phyloP scores from a whole-genome alignment of 2,797 vertebrate genomes.

The Eospalax fontanierii region DNA sequence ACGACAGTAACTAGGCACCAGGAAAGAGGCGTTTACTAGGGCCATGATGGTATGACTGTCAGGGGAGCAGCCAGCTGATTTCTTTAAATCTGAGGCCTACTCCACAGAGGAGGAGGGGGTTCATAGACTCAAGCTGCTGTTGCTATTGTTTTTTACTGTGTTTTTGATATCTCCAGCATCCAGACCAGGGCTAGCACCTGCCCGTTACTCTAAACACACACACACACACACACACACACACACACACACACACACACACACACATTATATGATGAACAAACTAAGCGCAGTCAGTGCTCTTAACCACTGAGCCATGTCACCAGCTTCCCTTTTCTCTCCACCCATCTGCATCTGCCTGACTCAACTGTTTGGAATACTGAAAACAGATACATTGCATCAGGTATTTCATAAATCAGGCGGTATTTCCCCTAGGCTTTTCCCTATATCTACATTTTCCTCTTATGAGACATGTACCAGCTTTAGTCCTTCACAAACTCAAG shows the following conservation, averaged over 20 bases:
- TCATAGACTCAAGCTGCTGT: not conserved
- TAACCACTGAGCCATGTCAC: no score
- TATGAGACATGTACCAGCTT: conserved; percentile 20
- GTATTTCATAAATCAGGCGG: not conserved
- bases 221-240: no score
- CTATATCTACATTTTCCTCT: conserved; percentile 8
- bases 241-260: no score
- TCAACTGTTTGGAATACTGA: not conserved
- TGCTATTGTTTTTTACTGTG: not conserved
- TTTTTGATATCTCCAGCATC: not conserved
- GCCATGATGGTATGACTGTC: not conserved
- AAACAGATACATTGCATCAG: not conserved
- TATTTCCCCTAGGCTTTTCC: not conserved
- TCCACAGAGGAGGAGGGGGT: not conserved
- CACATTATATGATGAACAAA: not conserved
- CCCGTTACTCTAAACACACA: conserved; percentile 41
- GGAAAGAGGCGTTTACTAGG: not conserved
- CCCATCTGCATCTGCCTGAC: not conserved
- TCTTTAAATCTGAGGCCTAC: not conserved
- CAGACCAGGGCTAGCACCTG: not conserved
- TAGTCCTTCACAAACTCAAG: not conserved
- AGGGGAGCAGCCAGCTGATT: not conserved
- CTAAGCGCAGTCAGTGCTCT: no score
- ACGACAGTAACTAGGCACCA: no score
- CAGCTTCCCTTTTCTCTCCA: not conserved